Evolutionary conservation across 1,140 invertebrate genomes (phyloP).

Genomic region (Caenorhabditis remanei): DNA sequence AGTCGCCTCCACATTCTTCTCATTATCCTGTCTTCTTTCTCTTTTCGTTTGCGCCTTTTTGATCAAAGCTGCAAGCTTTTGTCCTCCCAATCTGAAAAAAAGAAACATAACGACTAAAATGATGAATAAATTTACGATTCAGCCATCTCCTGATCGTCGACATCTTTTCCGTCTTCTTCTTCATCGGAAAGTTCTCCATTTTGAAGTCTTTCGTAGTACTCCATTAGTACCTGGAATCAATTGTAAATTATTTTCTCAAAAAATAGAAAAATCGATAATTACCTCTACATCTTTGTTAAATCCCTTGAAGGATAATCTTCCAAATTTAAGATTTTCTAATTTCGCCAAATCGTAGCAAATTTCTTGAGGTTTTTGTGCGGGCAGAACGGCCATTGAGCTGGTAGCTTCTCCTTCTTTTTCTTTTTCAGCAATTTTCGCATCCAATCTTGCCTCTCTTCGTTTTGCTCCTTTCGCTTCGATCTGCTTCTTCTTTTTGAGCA

Average conservation of each 20-base stretch:
- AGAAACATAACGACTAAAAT: no score
- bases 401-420: neutral
- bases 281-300: slow-evolving; percentile 36
- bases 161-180: slow-evolving; percentile 44
- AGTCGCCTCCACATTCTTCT: neutral
- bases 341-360: slow-evolving; percentile 15
- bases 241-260: neutral
- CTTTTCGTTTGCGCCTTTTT: neutral
- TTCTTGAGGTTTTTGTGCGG: neutral
- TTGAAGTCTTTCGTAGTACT: slow-evolving; percentile 20
- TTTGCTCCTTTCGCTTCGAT: slow-evolving; percentile 18
- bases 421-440: neutral
- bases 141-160: slow-evolving; percentile 49
- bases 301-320: neutral
- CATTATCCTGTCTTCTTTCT: slow-evolving; percentile 38
- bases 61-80: neutral
- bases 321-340: slow-evolving; percentile 24
- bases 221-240: slow-evolving; percentile 29
- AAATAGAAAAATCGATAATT: neutral
- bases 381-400: neutral
- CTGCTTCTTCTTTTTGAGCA: slow-evolving; percentile 46
- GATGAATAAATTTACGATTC: neutral
- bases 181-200: slow-evolving; percentile 37
- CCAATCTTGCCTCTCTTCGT: neutral
- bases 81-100: slow-evolving; percentile 27